Evolutionary conservation across 2,113 vertebrate genomes (phyloP), one percentile per base, ranked within the genome.

Genomic region (Carassius gibelio): DNA sequence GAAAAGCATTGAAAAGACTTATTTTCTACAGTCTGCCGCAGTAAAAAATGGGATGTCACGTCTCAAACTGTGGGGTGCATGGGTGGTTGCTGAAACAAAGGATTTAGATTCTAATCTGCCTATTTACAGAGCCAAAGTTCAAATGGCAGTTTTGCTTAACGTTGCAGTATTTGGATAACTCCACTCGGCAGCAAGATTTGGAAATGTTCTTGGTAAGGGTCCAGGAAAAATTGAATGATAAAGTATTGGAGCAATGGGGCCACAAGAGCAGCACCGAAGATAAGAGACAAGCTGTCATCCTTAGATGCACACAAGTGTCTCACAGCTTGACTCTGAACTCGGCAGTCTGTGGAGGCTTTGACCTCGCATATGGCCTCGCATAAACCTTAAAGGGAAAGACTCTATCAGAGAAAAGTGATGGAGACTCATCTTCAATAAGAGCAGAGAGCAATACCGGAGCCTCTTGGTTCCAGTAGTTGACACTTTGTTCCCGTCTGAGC

Each of bases 251-350:
- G 62, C 36, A 80, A 38, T 21, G 71, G 48, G 48, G 45, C 64
- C 80, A 71, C 80, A 52, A 82, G 75, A 84, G 36, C 71, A 66
- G 83, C 88, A 85, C 87, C 15, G 57, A 75, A 77, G 79, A 90
- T 90, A 90, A 93, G 87, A 89, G 90, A 87, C 81, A 78, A 86
- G 85, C 82, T 89, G 87, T 91, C 48, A 84, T 76, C 89, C 82
- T 87, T 78, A 82, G 77, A 75, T 66, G 78, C 78, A 34, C 11
- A 21, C 52, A 74, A 86, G 87, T 75, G 85, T 64, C 76, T 86
- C 68, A 21, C 66, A 55, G 83, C 82, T 76, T 52, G 45, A 81
- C 90, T 88, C 82, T 86, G 57, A 82, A 52, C 69, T 82, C 88
- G 91, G 89, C 92, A 88, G 91, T 90, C 86, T 88, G 66, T 52